Conservation (phyloP, 92 coral and sea anemone genomes). For the Isaurus tuberculatus region DNA sequence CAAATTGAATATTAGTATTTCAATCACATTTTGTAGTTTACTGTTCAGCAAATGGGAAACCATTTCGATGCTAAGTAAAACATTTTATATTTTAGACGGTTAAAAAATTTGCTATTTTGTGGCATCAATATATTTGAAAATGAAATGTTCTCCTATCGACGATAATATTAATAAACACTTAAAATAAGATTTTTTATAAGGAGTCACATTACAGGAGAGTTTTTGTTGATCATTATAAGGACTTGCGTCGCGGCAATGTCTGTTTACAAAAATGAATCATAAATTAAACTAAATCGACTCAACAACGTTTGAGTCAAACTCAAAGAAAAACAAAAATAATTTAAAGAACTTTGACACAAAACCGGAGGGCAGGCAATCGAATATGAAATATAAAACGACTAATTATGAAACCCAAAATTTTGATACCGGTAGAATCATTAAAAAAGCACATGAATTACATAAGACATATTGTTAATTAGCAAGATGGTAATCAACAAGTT, state of each 20-base stretch:
- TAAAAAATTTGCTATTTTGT: too few species aligned
- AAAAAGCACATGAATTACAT: background rate
- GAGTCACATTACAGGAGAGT: too few species aligned
- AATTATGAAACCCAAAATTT: conserved; percentile 14
- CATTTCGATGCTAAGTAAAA: too few species aligned
- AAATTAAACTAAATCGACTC: background rate
- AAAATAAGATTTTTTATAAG: too few species aligned
- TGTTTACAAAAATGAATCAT: conserved; percentile 15
- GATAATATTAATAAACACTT: too few species aligned
- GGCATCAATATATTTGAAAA: too few species aligned
- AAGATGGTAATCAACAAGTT: background rate
- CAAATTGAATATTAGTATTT: too few species aligned
- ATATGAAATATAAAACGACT: background rate
- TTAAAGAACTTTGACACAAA: background rate
- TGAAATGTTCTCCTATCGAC: too few species aligned
- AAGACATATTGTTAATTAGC: background rate
- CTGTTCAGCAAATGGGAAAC: too few species aligned
- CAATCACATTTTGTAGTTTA: too few species aligned
- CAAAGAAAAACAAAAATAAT: background rate
- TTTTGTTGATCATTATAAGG: background rate
- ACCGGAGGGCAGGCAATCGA: background rate
- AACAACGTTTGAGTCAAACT: background rate
- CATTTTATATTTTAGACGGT: too few species aligned
- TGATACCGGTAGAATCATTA: conserved; percentile 1
- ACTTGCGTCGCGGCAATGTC: background rate